These are phyloP conservation scores for Casuarius casuarius DNA, from an alignment of 2,113 vertebrate species.

Conservation along the genomic window DNA sequence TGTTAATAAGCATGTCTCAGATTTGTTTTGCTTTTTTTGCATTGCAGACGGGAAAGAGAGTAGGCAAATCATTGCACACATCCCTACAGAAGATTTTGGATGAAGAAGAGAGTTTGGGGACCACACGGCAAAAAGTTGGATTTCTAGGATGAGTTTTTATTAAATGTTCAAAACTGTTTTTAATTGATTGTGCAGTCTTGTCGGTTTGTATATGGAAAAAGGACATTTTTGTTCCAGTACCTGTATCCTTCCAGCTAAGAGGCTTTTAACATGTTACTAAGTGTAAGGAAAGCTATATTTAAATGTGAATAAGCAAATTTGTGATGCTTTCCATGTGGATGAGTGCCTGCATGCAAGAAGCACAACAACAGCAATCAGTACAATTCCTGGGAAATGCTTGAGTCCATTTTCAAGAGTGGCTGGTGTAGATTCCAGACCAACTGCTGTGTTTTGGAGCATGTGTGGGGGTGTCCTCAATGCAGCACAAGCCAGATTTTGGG, in stretches of 20 bases:
- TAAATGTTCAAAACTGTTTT: slow-evolving; percentile 24
- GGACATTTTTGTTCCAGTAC: background rate
- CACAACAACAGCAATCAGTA: background rate
- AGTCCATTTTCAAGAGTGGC: background rate
- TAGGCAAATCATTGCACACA: slow-evolving; percentile 87
- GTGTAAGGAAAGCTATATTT: background rate
- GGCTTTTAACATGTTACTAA: background rate
- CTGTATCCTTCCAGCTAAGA: background rate
- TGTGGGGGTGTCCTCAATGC: background rate
- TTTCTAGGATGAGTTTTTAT: slow-evolving; percentile 85
- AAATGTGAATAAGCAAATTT: background rate
- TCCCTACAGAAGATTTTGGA: slow-evolving; percentile 86
- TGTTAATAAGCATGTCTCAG: background rate
- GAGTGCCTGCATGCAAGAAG: background rate
- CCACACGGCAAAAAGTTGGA: slow-evolving; percentile 88
- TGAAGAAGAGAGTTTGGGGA: slow-evolving; percentile 89
- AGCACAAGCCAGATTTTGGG: background rate
- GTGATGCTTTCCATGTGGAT: background rate
- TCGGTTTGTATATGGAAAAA: slow-evolving; percentile 46
- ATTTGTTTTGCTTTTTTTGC: slow-evolving; percentile 27
- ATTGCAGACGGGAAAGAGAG: slow-evolving; percentile 87
- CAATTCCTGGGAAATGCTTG: background rate
- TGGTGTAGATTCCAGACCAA: background rate
- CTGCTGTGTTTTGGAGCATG: background rate
- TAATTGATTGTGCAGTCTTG: background rate